Evolutionary conservation across 2,888 invertebrate genomes (phyloP).

Genomic region (Athalia circularis): DNA sequence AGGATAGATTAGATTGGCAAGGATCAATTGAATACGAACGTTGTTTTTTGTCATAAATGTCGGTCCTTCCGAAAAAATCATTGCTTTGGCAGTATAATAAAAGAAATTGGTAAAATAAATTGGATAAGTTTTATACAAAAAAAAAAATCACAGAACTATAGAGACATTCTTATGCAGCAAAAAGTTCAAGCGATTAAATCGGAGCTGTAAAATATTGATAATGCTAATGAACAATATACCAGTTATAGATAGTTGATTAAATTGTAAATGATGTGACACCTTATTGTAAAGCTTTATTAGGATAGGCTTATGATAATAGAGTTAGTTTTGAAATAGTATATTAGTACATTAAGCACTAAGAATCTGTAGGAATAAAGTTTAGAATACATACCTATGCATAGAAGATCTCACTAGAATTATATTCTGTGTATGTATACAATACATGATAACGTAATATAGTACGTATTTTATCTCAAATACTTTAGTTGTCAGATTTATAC

Average conservation of each 20-base stretch:
- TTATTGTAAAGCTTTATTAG: conserved; percentile 37
- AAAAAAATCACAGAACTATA: neutral
- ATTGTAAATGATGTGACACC: conserved; percentile 34
- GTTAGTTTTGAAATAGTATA: conserved; percentile 26
- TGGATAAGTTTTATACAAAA: conserved; percentile 15
- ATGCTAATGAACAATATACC: neutral
- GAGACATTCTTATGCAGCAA: neutral
- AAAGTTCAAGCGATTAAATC: neutral
- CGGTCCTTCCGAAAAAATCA: neutral
- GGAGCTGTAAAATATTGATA: conserved; percentile 11
- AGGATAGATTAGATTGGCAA: neutral
- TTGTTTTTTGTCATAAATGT: neutral
- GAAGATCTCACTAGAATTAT: conserved; percentile 35
- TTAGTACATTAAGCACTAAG: conserved; percentile 2
- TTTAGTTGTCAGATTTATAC: neutral
- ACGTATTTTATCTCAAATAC: conserved; percentile 25
- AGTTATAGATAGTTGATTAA: conserved; percentile 14
- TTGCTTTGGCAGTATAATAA: neutral
- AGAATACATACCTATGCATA: conserved; percentile 10
- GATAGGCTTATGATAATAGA: conserved; percentile 35
- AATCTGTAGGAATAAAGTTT: neutral
- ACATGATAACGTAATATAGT: conserved; percentile 19
- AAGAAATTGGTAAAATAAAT: neutral
- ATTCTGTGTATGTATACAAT: conserved; percentile 32
- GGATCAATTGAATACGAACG: conserved; percentile 16